Conservation (phyloP, 2,113 vertebrate genomes). For the Strix uralensis region DNA sequence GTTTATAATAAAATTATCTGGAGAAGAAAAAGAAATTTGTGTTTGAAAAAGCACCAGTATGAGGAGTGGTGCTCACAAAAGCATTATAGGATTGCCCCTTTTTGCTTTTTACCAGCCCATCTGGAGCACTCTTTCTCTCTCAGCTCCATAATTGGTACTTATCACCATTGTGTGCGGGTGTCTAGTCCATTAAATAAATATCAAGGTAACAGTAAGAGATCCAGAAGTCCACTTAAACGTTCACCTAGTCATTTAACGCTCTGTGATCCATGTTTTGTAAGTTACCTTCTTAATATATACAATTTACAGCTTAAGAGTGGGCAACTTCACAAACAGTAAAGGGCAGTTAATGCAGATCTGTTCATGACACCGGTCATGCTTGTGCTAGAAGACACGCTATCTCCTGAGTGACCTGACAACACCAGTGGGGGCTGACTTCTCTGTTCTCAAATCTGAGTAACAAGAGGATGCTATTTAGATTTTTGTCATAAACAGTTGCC, state of each 20-base stretch:
- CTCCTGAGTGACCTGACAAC: background rate
- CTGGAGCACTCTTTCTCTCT: background rate
- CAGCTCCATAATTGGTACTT: slow-evolving; percentile 4
- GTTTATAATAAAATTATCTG: background rate
- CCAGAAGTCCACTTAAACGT: background rate
- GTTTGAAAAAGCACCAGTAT: background rate
- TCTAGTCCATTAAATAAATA: slow-evolving; percentile 35
- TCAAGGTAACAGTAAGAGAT: background rate
- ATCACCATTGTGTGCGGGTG: background rate
- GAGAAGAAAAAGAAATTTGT: background rate
- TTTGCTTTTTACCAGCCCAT: background rate
- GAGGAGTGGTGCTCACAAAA: background rate
- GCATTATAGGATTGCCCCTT: background rate
- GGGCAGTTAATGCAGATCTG: accelerated
- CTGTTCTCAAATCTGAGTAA: background rate
- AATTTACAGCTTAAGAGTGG: background rate
- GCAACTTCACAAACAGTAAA: background rate
- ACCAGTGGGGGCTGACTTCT: background rate
- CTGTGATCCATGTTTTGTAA: background rate
- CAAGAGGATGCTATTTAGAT: background rate
- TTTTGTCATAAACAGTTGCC: background rate
- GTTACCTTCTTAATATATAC: background rate
- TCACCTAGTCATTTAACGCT: background rate
- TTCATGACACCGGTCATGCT: accelerated
- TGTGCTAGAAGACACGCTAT: accelerated